These are phyloP conservation scores for Champsocephalus gunnari DNA, from an alignment of 2,797 vertebrate genomes.

Conservation along the genomic window DNA sequence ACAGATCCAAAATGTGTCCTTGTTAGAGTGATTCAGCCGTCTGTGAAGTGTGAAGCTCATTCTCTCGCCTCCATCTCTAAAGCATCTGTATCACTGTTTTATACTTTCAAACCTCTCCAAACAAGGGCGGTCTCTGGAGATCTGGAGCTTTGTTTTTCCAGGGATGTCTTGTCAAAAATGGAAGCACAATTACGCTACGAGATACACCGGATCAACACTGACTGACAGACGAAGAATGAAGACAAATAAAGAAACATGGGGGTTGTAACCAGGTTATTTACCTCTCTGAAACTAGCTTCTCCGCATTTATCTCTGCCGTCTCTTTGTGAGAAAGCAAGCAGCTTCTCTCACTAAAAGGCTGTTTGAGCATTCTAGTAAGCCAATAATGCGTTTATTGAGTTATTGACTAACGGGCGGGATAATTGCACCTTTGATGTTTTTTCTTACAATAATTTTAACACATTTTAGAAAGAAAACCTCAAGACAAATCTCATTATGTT, in stretches of 20 bases:
- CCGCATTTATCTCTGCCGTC: neutral
- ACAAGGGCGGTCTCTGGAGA: neutral
- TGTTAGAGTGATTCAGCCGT: conserved; percentile 63
- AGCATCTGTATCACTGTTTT: conserved; percentile 44
- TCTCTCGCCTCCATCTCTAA: conserved; percentile 51
- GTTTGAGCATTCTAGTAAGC: conserved; percentile 2
- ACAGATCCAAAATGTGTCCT: conserved; percentile 60
- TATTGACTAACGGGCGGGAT: conserved; percentile 2
- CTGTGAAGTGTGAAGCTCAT: conserved; percentile 58
- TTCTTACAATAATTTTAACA: too few relatives aligned
- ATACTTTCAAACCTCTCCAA: conserved; percentile 8
- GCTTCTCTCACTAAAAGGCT: neutral
- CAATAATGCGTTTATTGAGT: conserved; percentile 10
- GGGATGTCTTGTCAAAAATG: neutral
- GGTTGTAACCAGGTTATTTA: neutral
- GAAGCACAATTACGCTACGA: neutral
- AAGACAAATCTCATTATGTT: too few relatives aligned
- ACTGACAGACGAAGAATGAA: neutral
- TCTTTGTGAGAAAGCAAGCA: neutral
- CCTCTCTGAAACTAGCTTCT: neutral
- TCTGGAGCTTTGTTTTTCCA: too few relatives aligned
- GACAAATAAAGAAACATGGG: neutral
- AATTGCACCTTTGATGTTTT: too few relatives aligned
- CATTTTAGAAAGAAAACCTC: too few relatives aligned
- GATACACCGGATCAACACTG: neutral